phyloP scores from a whole-genome alignment of 2,113 vertebrate species.

The Bucco capensis region DNA sequence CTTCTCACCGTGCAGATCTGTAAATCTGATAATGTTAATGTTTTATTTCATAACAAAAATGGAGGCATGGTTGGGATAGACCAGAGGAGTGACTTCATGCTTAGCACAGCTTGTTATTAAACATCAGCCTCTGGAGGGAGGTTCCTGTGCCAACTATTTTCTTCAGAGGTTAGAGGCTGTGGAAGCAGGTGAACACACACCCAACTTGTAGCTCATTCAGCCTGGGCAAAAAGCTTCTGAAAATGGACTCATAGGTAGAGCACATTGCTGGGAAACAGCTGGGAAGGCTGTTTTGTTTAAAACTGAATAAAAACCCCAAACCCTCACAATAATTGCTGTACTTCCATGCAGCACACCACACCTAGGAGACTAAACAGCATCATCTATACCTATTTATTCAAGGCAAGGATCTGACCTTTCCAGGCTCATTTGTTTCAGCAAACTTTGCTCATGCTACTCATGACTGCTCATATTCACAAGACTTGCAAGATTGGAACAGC shows the following conservation, averaged over 20 bases:
- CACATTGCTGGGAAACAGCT: background rate
- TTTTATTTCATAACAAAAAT: background rate
- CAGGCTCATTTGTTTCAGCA: conserved; percentile 16
- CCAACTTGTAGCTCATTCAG: background rate
- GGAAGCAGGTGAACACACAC: background rate
- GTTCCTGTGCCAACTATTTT: background rate
- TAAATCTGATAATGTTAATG: background rate
- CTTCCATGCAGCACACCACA: background rate
- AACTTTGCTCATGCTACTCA: conserved; percentile 26
- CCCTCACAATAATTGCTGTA: background rate
- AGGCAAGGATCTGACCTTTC: conserved; percentile 44
- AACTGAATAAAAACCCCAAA: background rate
- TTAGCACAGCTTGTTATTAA: background rate
- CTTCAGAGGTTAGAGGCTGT: background rate
- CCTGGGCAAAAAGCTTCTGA: background rate
- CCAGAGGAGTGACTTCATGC: background rate
- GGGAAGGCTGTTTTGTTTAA: background rate
- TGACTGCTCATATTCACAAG: conserved; percentile 12
- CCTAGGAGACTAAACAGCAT: background rate
- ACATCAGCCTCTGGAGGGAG: background rate
- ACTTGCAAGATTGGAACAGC: conserved; percentile 11
- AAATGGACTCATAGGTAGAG: background rate
- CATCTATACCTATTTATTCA: conserved; percentile 31
- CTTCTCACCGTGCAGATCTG: background rate
- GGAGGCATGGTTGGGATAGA: background rate